Percentiles rank a stretch among this genome's conserved stretches.
phyloP scores from a whole-genome alignment of 2,113 vertebrate genomes.

The Bombycilla garrulus region DNA sequence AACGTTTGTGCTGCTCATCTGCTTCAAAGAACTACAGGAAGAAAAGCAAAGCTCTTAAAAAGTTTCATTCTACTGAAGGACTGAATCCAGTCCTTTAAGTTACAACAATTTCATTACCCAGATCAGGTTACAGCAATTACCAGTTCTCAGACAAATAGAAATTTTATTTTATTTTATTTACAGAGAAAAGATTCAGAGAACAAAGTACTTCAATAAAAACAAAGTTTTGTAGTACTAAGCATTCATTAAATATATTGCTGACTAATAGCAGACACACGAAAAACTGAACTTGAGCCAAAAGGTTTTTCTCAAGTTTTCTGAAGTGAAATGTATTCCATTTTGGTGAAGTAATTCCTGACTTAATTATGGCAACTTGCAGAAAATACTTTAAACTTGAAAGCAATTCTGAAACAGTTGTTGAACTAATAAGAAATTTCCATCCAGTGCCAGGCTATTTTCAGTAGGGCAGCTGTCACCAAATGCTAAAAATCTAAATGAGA shows the following conservation, averaged over 20 bases:
- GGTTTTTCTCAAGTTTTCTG: neutral
- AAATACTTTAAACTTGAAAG: neutral
- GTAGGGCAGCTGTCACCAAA: neutral
- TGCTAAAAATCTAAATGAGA: neutral
- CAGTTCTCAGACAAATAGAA: neutral
- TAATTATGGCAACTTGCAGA: neutral
- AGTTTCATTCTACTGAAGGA: neutral
- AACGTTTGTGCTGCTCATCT: slow-evolving; percentile 86
- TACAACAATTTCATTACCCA: neutral
- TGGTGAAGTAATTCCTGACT: neutral
- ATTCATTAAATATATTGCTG: neutral
- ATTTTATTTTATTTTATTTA: neutral
- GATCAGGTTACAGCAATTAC: neutral
- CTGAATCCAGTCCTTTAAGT: neutral
- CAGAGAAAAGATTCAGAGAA: neutral
- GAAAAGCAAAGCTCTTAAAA: neutral
- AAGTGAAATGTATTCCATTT: neutral
- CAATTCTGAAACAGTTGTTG: neutral
- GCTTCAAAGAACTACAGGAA: slow-evolving; percentile 90
- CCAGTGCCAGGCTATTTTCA: neutral
- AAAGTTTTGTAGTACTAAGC: neutral
- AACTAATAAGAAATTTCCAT: neutral
- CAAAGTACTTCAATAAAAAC: neutral
- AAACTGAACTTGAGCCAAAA: neutral
- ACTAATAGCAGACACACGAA: neutral